phyloP scores from a whole-genome alignment of 92 coral and sea anemone species.

The Palythoa grandis region DNA sequence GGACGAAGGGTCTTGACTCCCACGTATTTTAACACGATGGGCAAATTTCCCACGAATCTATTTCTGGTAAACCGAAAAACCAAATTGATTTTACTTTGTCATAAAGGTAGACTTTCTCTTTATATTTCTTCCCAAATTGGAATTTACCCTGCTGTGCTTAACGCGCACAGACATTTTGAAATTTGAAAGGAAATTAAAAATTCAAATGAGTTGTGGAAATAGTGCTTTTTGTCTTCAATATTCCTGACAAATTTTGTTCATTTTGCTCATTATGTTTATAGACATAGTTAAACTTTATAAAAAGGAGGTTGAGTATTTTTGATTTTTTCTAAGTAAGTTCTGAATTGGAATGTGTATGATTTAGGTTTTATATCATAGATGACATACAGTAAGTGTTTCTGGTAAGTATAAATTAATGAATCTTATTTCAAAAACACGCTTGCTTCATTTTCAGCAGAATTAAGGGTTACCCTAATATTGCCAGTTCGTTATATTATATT shows the following conservation, averaged over 20 bases:
- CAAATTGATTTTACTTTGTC: not conserved
- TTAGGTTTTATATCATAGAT: not conserved
- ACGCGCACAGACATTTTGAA: not conserved
- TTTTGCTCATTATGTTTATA: not conserved
- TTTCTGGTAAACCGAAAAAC: not conserved
- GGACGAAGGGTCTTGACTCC: not conserved
- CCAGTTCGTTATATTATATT: not conserved
- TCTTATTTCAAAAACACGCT: not conserved
- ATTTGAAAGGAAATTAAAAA: not conserved
- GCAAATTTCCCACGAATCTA: not conserved
- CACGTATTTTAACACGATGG: not conserved
- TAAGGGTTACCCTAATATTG: not conserved
- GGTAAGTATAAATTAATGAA: not conserved
- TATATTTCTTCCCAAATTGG: not conserved
- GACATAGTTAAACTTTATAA: not conserved
- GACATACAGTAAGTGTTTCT: not conserved
- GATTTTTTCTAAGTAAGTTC: not conserved
- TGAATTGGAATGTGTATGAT: not conserved
- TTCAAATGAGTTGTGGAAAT: not conserved
- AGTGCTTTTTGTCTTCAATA: not conserved
- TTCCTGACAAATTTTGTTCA: not conserved
- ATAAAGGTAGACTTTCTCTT: not conserved
- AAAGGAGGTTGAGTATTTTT: not conserved
- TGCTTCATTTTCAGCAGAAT: not conserved
- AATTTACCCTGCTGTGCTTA: not conserved